Evolutionary conservation across 2,113 vertebrate species (phyloP), one percentile per base, ranked within the genome.

Genomic region (Ia io): DNA sequence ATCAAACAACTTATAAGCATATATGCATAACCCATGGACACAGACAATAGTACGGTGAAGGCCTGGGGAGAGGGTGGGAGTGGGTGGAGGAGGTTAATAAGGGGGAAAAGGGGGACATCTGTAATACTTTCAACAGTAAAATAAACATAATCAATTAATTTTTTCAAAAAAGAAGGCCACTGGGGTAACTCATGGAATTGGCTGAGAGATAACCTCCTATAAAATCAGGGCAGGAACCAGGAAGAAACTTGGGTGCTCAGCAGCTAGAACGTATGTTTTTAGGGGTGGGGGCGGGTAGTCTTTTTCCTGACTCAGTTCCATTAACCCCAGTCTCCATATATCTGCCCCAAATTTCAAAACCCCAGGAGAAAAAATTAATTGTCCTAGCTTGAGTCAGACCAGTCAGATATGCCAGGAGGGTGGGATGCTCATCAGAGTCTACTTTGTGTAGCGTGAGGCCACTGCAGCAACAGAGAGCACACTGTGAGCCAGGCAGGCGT

Each of bases 321-420:
- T 0, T 53, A 70, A 30, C 65, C 53, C 47, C 40, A 59, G 42
- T 11, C 9, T 90, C 44, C 32, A 3, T 65, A 3, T 65, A n/a
- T 59, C n/a, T 80, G 20, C 30, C 9, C 23, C 40, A 37, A 3
- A 90, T 82, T 85, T 91, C 73, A 84, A n/a, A 93, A 73, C 56
- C 37, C 40, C 80, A 32, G 49, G 59, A 53, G 47, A 80, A 86
- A 42, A 89, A 42, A 9, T 53, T 17, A 32, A 69, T 40, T 73
- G 32, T 32, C 70, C 44, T 32, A 37, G 20, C 65, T 80, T 69
- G n/a, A 85, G 28, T 79, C 42, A 65, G 51, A 53, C 69, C 49
- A n/a, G 61, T 53, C 11, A 32, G 63, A 23, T 73, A 0, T 49
- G 40, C 30, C 25, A 74, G 65, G 32, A 84, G 40, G 32, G 35